Evolutionary conservation across 1,140 invertebrate species (phyloP).

Genomic region (Zaprionus kolodkinae): DNA sequence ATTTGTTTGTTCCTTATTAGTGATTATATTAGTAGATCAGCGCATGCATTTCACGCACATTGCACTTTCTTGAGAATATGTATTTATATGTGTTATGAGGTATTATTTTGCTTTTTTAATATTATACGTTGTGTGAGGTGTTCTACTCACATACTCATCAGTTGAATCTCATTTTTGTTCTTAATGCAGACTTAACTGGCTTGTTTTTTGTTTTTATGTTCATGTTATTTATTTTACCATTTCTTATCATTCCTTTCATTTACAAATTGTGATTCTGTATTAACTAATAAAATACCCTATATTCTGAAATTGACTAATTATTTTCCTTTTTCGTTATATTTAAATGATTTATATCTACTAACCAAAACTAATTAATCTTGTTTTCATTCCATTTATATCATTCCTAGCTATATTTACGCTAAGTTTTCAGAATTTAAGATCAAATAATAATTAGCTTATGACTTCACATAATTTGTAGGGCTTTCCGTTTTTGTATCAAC

Average conservation of each 20-base stretch:
- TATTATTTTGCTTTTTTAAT: slow-evolving; percentile 1
- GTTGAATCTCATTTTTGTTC: neutral
- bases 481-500: slow-evolving; percentile 96
- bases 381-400: too few species aligned
- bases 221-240: neutral
- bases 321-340: too few species aligned
- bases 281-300: too few species aligned
- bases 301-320: too few species aligned
- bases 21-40: slow-evolving; percentile 21
- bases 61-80: slow-evolving; percentile 11
- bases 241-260: neutral
- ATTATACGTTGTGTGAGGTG: neutral
- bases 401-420: too few species aligned
- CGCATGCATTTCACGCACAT: neutral
- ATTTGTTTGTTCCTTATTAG: slow-evolving; percentile 43
- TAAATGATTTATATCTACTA: too few species aligned
- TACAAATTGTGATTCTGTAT: too few species aligned
- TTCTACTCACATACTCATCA: neutral
- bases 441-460: too few species aligned
- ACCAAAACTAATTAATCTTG: too few species aligned
- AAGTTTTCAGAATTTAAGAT: too few species aligned
- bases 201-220: neutral
- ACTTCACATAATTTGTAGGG: slow-evolving; percentile 86
- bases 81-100: neutral
- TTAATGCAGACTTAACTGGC: neutral